These are phyloP conservation scores for Istiophorus platypterus DNA, from an alignment of 2,113 vertebrate species.

Conservation along the genomic window DNA sequence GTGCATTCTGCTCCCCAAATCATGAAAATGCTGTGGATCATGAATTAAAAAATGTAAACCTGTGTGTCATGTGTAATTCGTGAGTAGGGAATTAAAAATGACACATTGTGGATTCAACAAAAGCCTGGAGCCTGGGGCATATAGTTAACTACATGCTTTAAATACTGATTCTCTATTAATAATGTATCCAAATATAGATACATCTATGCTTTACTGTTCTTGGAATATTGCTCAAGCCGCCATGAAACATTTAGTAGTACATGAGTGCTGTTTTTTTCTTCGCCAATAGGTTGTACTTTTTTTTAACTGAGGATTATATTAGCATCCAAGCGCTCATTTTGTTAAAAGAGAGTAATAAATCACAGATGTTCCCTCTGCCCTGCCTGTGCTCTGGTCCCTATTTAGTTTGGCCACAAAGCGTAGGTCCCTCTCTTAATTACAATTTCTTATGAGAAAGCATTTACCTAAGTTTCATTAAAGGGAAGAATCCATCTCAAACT, in stretches of 20 bases:
- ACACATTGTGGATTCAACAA: neutral
- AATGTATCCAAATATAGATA: constrained; percentile 52
- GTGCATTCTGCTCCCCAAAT: neutral
- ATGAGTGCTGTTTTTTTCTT: neutral
- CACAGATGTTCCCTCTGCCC: constrained; percentile 34
- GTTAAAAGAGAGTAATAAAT: constrained; percentile 36
- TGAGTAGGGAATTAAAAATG: neutral
- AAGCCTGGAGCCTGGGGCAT: neutral
- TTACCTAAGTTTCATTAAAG: constrained; percentile 33
- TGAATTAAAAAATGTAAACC: neutral
- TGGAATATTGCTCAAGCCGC: constrained; percentile 26
- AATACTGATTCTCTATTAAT: constrained; percentile 43
- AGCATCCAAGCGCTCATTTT: constrained; percentile 26
- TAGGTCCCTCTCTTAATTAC: constrained; percentile 30
- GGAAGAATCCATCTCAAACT: neutral
- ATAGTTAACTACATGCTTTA: neutral
- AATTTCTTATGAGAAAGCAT: constrained; percentile 54
- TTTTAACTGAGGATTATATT: constrained; percentile 9
- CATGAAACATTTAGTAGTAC: constrained; percentile 64
- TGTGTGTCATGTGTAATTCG: neutral
- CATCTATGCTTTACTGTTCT: constrained; percentile 5
- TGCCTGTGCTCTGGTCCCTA: constrained; percentile 25
- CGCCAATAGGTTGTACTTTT: neutral
- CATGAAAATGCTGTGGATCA: neutral
- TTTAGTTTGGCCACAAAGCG: constrained; percentile 29